Base-by-base conservation (phyloP, 1,140 invertebrate genomes). In the Eumaeus atala region DNA sequence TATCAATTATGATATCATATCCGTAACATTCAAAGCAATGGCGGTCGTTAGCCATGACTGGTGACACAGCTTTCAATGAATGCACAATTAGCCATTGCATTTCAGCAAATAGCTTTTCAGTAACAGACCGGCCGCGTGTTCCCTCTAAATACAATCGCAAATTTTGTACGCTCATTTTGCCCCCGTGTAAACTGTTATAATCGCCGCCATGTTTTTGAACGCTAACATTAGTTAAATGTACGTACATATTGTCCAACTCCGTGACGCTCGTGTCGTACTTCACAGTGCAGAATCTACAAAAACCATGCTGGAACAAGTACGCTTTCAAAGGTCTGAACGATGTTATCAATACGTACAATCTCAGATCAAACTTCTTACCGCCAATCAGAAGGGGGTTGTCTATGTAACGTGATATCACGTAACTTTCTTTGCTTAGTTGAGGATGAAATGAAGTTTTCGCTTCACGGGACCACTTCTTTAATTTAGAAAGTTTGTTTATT, bases 101-200 rank as follows among this genome's bases (percentile, higher is more conserved):
- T 63, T 93, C 94, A 12, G 93, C 91, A 72, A 96, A 96, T 1
- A 96, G 76, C 52, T 92, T 93, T 74, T 96, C 94, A 0, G 94
- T 96, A 0, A 96, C 94, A 42, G 91, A 89, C 78, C 97, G 96
- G 1, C 97, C 97, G 47, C 94, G 88, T 0, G 96, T 97, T 50
- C 96, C 95, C 85, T 98, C 96, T 62, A 99, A 87, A 82, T 96
- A 98, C 0, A 98, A 79, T 28, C 95, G 90, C 51, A 99, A 87
- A 89, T 98, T 97, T 72, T 97, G 93, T 3, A 98, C 92, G 48
- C 94, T 96, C 90, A 97, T 92, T 89, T 99, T 99, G 0, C 97
- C 97, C 4, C 97, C 97, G 69, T 98, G 97, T 51, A 97, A 89
- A 62, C 92, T 94, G 79, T 98, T 98, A 70, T 99, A 99, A 72